Percentiles rank a stretch among this genome's conserved stretches.
phyloP scores from a whole-genome alignment of 2,888 invertebrate genomes.

The Dasypolia templi region DNA sequence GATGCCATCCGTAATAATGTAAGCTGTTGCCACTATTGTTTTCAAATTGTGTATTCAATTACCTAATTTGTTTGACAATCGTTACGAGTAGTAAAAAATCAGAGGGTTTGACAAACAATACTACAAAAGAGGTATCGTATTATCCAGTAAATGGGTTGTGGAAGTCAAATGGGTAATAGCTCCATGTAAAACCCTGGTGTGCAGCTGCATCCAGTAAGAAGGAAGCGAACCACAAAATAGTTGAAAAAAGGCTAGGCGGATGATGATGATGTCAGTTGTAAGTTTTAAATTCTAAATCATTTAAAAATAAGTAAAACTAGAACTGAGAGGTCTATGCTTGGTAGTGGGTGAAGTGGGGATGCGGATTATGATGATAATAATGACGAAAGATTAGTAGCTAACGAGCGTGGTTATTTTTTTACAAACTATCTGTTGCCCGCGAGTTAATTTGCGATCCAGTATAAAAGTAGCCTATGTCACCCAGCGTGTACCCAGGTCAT shows the following conservation, averaged over 20 bases:
- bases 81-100: neutral
- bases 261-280: neutral
- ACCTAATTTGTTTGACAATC: neutral
- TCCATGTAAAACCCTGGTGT: no score
- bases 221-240: no score
- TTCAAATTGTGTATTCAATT: neutral
- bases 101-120: neutral
- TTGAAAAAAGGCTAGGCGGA: no score
- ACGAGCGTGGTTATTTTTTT: neutral
- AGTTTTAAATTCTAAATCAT: no score
- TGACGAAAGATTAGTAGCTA: neutral
- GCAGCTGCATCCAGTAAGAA: no score
- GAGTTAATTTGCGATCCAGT: no score
- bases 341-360: no score
- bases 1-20: neutral
- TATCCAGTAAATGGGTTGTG: neutral
- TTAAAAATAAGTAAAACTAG: neutral
- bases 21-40: neutral
- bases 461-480: no score
- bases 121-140: neutral
- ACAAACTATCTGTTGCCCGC: no score
- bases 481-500: no score
- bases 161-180: no score
- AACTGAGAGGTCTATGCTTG: neutral
- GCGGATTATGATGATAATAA: neutral